Evolutionary conservation across 1,140 invertebrate species (phyloP), one percentile per base, ranked within the genome.

Genomic region (Drosophila subobscura): DNA sequence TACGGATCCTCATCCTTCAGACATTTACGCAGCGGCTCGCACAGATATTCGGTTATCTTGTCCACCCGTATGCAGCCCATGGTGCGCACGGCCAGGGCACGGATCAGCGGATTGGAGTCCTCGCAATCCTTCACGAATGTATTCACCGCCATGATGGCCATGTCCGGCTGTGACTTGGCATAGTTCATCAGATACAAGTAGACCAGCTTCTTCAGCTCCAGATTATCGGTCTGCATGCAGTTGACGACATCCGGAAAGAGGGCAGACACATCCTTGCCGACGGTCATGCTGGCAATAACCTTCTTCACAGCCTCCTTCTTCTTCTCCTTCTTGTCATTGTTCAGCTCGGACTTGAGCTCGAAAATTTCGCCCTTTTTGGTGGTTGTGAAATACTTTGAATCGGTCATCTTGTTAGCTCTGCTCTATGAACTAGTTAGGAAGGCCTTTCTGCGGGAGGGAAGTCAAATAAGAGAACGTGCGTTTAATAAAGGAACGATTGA

Each of bases 41-140:
- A 99, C 6, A 99, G 93, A 93, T 99, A 99, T 93, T 99, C 99
- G 2, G 99, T 99, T 83, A 99, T 99, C 93, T 99, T 99, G 92
- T 99, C 99, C 47, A 99, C 99, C 47, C 99, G 94, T 90, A 99
- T 99, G 91, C 99, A 99, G 42, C 99, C 99, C 99, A 99, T 99
- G 10, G 99, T 99, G 45, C 99, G 94, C 41, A 99, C 99, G 70
- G 99, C 99, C 83, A 99, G 92, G 6, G 99, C 99, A 73, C 99
- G 94, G 91, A 99, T 99, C 86, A 99, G 93, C 8, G 99, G 99
- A 94, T 99, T 99, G 10, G 98, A 97, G 93, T 99, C 99, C 94
- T 99, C 99, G 93, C 99, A 99, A 92, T 99, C 99, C 97, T 99
- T 99, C 49, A 99, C 99, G 94, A 99, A 99, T 22, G 99, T 99